Evolutionary conservation across 1,140 invertebrate species (phyloP).

Genomic region (Oryctes rhinoceros): DNA sequence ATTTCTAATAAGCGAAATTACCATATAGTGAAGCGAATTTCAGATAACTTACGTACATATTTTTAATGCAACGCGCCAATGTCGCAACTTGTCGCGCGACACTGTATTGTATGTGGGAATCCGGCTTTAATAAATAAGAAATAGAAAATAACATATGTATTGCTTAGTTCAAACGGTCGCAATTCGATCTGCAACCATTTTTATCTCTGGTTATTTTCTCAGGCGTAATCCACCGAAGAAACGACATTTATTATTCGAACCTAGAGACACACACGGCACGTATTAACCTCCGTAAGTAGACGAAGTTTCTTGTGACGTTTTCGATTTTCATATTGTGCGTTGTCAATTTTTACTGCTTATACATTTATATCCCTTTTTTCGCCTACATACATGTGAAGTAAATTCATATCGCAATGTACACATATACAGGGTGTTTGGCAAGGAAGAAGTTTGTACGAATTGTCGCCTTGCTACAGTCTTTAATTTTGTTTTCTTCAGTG

Average conservation of each 20-base stretch:
- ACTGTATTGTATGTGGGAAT: too few species aligned
- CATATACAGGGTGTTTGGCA: background rate
- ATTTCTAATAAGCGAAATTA: too few species aligned
- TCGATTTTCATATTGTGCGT: background rate
- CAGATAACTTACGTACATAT: too few species aligned
- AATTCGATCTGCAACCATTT: background rate
- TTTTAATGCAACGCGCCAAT: too few species aligned
- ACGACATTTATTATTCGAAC: slow-evolving; percentile 44
- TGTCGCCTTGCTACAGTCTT: too few species aligned
- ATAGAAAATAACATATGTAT: too few species aligned
- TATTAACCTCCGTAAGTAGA: slow-evolving; percentile 37
- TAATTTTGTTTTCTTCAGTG: too few species aligned
- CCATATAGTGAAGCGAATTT: too few species aligned
- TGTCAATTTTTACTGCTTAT: background rate
- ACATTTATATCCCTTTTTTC: background rate
- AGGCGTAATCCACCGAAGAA: slow-evolving; percentile 42
- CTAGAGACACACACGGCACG: slow-evolving; percentile 41
- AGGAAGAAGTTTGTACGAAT: too few species aligned
- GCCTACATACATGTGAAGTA: background rate
- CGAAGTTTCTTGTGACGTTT: slow-evolving; percentile 2
- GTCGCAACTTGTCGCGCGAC: too few species aligned
- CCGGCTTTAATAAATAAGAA: too few species aligned
- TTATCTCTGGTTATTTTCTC: slow-evolving; percentile 32
- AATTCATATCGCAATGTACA: background rate
- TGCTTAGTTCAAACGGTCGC: too few species aligned